Conservation (phyloP, 2,797 vertebrate genomes). For the Borostomias antarcticus region DNA sequence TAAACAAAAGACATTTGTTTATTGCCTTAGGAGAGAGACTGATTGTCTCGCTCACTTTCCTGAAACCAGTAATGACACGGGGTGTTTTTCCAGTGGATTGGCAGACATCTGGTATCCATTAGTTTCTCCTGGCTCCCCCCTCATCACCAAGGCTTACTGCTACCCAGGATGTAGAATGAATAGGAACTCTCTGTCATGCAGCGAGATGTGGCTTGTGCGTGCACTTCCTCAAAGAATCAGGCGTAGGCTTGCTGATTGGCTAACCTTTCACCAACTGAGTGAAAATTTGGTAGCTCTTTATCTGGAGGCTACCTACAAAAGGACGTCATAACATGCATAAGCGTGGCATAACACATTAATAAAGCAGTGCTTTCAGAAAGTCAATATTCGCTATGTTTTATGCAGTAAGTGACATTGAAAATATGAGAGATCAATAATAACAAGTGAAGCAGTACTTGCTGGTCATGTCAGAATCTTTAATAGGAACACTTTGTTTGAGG, state of each 20-base stretch:
- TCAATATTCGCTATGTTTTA: too few species aligned
- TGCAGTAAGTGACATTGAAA: too few species aligned
- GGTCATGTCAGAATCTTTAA: too few species aligned
- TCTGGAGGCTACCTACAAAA: too few species aligned
- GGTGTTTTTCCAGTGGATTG: slow-evolving; percentile 55
- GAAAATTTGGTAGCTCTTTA: too few species aligned
- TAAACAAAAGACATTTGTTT: slow-evolving; percentile 48
- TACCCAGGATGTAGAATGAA: slow-evolving; percentile 42
- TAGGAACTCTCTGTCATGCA: slow-evolving; percentile 17
- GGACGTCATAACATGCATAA: too few species aligned
- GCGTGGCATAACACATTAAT: too few species aligned
- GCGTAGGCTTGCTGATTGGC: background rate
- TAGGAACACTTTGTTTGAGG: too few species aligned
- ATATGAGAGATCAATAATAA: too few species aligned
- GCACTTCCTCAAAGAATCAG: background rate
- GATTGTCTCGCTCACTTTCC: slow-evolving; percentile 50
- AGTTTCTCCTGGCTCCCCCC: slow-evolving; percentile 59
- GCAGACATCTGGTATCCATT: slow-evolving; percentile 70
- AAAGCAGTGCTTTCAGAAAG: too few species aligned
- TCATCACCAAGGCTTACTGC: slow-evolving; percentile 28
- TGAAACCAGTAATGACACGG: slow-evolving; percentile 53
- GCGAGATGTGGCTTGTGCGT: background rate
- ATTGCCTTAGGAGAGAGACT: slow-evolving; percentile 46
- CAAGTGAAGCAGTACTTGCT: too few species aligned
- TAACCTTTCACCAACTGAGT: too few species aligned